Evolutionary conservation across 2,797 vertebrate species (phyloP).

Genomic region (Nothura maculosa): DNA sequence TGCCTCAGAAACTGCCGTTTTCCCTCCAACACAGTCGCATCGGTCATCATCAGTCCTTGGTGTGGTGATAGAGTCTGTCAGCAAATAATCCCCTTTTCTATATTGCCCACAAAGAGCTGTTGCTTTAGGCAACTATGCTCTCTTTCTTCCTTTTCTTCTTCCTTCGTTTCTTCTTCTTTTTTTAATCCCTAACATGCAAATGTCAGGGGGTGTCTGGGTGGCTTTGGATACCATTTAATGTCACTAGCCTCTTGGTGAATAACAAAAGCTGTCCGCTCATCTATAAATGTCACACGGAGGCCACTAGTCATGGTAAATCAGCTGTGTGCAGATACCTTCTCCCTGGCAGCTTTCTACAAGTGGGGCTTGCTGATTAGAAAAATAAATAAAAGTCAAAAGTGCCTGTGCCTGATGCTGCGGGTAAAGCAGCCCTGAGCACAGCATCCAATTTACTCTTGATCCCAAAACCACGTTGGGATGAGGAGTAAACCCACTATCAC

Average conservation of each 20-base stretch:
- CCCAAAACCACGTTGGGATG: not conserved
- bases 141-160: not conserved
- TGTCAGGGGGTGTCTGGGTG: not conserved
- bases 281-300: not conserved
- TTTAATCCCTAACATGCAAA: not conserved
- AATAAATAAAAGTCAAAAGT: not conserved
- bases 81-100: not conserved
- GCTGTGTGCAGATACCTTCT: not conserved
- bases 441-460: not conserved
- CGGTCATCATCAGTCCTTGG: not conserved
- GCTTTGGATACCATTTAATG: not conserved
- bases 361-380: not conserved
- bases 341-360: not conserved
- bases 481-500: not conserved
- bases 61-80: not conserved
- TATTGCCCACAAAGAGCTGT: not conserved
- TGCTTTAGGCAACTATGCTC: not conserved
- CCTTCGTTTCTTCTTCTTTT: slow-evolving; percentile 12
- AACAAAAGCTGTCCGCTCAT: not conserved
- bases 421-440: not conserved
- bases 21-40: not conserved
- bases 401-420: not conserved
- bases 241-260: not conserved
- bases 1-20: not conserved
- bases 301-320: not conserved